Conservation (phyloP, 2,888 invertebrate genomes). For the Eupelmus urozonus region DNA sequence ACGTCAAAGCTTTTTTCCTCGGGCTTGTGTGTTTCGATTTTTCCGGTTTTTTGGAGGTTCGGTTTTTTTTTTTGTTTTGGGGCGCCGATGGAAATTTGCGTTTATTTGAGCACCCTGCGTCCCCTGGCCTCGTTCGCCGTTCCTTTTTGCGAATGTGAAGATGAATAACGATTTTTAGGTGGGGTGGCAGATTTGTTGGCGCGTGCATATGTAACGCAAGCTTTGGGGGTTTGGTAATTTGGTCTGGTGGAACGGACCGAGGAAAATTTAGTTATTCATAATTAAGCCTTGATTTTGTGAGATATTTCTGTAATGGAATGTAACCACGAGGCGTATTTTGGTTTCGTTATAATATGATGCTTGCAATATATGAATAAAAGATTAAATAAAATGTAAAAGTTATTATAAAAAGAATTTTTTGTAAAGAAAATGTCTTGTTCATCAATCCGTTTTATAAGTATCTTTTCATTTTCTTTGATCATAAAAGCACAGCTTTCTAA, state of each 20-base stretch:
- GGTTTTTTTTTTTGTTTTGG: neutral
- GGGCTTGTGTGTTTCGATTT: neutral
- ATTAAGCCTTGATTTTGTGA: no score
- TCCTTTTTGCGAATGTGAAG: neutral
- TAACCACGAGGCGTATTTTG: no score
- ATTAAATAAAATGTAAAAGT: neutral
- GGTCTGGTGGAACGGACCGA: no score
- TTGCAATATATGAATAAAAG: no score
- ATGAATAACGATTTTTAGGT: conserved; percentile 22
- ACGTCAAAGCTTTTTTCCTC: conserved; percentile 22
- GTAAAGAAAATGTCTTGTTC: neutral
- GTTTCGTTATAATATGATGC: no score
- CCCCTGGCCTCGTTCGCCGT: neutral
- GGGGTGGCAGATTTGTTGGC: neutral
- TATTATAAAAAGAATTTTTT: neutral
- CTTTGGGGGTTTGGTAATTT: no score
- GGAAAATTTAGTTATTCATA: no score
- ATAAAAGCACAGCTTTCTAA: conserved; percentile 14
- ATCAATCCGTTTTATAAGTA: neutral
- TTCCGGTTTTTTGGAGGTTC: neutral
- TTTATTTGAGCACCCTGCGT: conserved; percentile 25
- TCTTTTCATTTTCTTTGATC: neutral
- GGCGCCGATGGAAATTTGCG: neutral
- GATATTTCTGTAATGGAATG: no score
- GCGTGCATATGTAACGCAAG: neutral